These are phyloP conservation scores for Podarcis lilfordi DNA, from an alignment of 2,797 vertebrate species.

Conservation along the genomic window DNA sequence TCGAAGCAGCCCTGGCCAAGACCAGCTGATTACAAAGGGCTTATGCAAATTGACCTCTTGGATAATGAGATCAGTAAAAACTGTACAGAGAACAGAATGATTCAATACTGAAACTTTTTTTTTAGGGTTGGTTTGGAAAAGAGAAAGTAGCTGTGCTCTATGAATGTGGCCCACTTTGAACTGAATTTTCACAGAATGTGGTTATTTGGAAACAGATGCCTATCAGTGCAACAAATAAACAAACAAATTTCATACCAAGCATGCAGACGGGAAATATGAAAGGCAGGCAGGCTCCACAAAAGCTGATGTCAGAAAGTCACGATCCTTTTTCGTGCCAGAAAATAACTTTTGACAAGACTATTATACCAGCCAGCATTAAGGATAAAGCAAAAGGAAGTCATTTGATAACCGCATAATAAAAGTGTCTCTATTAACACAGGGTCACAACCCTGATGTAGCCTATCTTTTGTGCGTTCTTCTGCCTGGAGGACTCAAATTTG, in stretches of 20 bases:
- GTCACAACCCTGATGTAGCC: conserved; percentile 55
- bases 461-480: conserved; percentile 50
- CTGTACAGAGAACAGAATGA: background rate
- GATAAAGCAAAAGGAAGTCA: conserved; percentile 72
- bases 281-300: conserved; percentile 48
- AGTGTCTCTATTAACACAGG: conserved; percentile 64
- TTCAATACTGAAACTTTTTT: conserved; percentile 52
- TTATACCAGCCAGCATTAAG: conserved; percentile 50
- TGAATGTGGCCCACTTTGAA: conserved; percentile 53
- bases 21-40: background rate
- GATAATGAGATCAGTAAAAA: conserved; percentile 36
- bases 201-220: conserved; percentile 35
- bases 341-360: conserved; percentile 60
- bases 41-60: background rate
- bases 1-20: background rate
- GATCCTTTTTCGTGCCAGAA: conserved; percentile 56
- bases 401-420: conserved; percentile 66
- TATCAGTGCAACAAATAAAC: background rate
- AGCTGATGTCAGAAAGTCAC: conserved; percentile 65
- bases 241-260: conserved; percentile 45
- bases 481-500: conserved; percentile 25
- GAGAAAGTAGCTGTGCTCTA: background rate
- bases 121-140: conserved; percentile 48
- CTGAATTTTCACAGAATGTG: conserved; percentile 31
- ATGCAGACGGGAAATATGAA: conserved; percentile 49